Conservation (phyloP, 1,140 invertebrate genomes). For the Andricus grossulariae region DNA sequence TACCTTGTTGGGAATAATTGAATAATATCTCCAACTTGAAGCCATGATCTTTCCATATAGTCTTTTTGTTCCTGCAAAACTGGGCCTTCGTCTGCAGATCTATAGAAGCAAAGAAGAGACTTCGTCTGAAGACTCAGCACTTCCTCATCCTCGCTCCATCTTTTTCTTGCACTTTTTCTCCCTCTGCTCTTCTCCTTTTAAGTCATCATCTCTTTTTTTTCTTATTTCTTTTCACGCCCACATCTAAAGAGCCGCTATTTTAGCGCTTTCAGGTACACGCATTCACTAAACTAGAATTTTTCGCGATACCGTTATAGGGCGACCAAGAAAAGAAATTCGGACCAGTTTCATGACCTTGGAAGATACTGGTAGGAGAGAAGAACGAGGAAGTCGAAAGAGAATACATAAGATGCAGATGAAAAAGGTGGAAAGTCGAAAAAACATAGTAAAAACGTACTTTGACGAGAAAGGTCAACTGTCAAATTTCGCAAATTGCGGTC, state of each 20-base stretch:
- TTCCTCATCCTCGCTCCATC: conserved; percentile 36
- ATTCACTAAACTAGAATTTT: conserved; percentile 52
- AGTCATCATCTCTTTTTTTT: conserved; percentile 35
- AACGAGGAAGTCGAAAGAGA: conserved; percentile 9
- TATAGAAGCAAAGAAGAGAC: neutral
- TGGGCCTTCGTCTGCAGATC: neutral
- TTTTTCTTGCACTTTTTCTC: conserved; percentile 46
- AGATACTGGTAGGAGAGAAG: conserved; percentile 33
- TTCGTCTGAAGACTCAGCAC: neutral
- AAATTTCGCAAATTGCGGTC: conserved; percentile 46
- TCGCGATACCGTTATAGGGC: conserved; percentile 54
- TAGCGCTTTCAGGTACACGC: conserved; percentile 50
- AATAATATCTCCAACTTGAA: conserved; percentile 41
- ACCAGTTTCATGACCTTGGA: conserved; percentile 49
- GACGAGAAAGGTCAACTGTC: conserved; percentile 2
- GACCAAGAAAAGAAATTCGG: conserved; percentile 45
- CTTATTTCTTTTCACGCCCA: conserved; percentile 38
- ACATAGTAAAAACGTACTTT: conserved; percentile 17
- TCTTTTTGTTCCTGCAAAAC: conserved; percentile 6
- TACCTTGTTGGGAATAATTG: conserved; percentile 31
- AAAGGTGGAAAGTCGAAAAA: conserved; percentile 34
- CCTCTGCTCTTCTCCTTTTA: conserved; percentile 1
- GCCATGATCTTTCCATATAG: conserved; percentile 50
- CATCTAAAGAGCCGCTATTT: conserved; percentile 43
- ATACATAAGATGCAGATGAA: conserved; percentile 41